These are phyloP conservation scores for Neodiprion virginianus DNA, from an alignment of 1,140 invertebrate species.

Conservation along the genomic window DNA sequence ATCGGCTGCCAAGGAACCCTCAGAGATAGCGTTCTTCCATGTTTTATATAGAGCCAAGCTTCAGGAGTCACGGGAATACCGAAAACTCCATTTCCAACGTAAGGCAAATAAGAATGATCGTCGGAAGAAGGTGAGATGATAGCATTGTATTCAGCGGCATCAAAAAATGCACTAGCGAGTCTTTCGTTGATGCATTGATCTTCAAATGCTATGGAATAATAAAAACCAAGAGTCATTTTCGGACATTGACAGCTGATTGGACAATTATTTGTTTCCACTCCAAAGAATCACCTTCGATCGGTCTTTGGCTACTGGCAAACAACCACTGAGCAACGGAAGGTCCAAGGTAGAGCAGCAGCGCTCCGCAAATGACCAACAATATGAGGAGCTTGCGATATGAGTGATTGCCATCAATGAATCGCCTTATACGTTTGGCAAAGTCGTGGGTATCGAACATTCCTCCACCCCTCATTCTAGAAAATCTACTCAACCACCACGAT, in stretches of 20 bases:
- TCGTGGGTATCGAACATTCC: conserved; percentile 58
- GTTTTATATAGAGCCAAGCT: conserved; percentile 72
- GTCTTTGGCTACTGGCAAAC: conserved; percentile 56
- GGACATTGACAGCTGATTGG: conserved; percentile 6
- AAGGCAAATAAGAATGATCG: conserved; percentile 72
- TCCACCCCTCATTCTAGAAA: conserved; percentile 34
- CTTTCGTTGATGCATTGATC: conserved; percentile 71
- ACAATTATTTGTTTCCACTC: conserved; percentile 21
- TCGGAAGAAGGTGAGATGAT: conserved; percentile 70
- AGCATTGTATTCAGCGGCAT: conserved; percentile 71
- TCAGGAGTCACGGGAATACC: conserved; percentile 71
- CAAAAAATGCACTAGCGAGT: conserved; percentile 66
- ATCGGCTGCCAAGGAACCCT: conserved; percentile 78
- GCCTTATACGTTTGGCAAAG: conserved; percentile 64
- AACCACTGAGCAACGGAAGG: conserved; percentile 70
- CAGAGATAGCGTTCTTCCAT: conserved; percentile 74
- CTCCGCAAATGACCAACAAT: conserved; percentile 66
- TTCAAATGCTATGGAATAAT: conserved; percentile 59
- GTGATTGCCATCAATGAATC: conserved; percentile 67
- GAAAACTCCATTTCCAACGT: conserved; percentile 81
- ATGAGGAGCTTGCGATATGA: conserved; percentile 73
- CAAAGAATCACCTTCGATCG: conserved; percentile 49
- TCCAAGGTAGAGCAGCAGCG: conserved; percentile 71
- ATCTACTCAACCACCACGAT: neutral
- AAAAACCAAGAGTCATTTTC: neutral